These are phyloP conservation scores for Trialeurodes vaporariorum DNA, from an alignment of 1,140 invertebrate species.

Conservation along the genomic window DNA sequence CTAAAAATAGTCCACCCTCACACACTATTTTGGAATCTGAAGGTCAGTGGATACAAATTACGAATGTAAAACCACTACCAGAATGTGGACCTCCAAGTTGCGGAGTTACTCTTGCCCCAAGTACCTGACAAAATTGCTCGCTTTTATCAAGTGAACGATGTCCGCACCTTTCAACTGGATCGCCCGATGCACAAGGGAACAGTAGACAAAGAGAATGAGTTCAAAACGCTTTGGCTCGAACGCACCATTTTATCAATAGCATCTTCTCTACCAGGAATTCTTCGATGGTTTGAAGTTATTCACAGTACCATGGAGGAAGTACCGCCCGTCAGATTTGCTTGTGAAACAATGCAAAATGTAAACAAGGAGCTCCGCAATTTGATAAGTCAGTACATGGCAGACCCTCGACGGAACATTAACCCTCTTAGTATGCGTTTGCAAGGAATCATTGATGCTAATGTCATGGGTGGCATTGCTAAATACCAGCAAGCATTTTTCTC, in stretches of 20 bases:
- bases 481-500: conserved; percentile 89
- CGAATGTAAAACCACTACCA: conserved; percentile 81
- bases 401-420: conserved; percentile 70
- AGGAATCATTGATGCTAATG: conserved; percentile 19
- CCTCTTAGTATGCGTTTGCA: conserved; percentile 78
- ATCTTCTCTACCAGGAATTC: conserved; percentile 75
- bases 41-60: conserved; percentile 88
- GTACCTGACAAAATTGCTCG: conserved; percentile 78
- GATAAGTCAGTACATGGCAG: conserved; percentile 61
- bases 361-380: conserved; percentile 70
- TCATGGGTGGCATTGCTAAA: conserved; percentile 70
- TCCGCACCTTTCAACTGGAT: conserved; percentile 81
- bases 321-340: conserved; percentile 83
- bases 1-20: conserved; percentile 81
- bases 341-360: conserved; percentile 82
- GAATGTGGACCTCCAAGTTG: conserved; percentile 38
- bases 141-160: conserved; percentile 86
- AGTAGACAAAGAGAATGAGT: conserved; percentile 86
- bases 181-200: conserved; percentile 75
- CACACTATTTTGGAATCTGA: conserved; percentile 71
- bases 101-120: conserved; percentile 32
- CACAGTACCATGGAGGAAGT: conserved; percentile 66
- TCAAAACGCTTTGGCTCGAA: conserved; percentile 92
- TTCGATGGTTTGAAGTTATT: conserved; percentile 79
- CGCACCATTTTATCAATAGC: conserved; percentile 76